Evolutionary conservation across 2,797 vertebrate genomes (phyloP).

Genomic region (Numenius phaeopus): DNA sequence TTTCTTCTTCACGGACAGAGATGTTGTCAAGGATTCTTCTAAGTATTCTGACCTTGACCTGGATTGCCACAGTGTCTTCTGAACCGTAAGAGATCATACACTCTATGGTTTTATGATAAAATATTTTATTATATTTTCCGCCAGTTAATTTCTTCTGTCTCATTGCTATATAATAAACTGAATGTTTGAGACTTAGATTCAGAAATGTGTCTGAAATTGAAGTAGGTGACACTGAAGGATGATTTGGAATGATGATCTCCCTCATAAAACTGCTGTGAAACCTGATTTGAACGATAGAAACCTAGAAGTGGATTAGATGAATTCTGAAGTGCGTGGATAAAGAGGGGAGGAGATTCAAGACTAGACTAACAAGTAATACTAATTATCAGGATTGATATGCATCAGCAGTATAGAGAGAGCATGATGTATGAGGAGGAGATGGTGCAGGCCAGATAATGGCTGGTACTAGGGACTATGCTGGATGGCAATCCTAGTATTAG

Average conservation of each 20-base stretch:
- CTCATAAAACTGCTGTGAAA: background rate
- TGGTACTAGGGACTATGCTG: background rate
- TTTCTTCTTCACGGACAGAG: background rate
- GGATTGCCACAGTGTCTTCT: constrained; percentile 19
- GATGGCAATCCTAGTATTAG: background rate
- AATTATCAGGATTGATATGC: background rate
- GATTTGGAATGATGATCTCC: background rate
- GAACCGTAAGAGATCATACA: constrained; percentile 43
- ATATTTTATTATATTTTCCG: background rate
- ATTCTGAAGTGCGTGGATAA: background rate
- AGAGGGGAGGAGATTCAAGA: background rate
- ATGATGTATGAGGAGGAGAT: background rate
- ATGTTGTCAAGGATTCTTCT: constrained; percentile 61
- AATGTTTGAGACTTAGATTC: background rate
- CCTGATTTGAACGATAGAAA: background rate
- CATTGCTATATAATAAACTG: background rate
- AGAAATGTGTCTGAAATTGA: background rate
- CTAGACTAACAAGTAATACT: background rate
- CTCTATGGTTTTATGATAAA: background rate
- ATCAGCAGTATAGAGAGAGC: background rate
- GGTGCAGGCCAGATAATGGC: background rate
- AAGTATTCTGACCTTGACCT: constrained; percentile 18
- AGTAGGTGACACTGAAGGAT: background rate
- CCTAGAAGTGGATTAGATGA: background rate
- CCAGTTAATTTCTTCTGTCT: background rate